These are phyloP conservation scores for Candoia aspera DNA, from an alignment of 2,113 vertebrate genomes.

Conservation along the genomic window DNA sequence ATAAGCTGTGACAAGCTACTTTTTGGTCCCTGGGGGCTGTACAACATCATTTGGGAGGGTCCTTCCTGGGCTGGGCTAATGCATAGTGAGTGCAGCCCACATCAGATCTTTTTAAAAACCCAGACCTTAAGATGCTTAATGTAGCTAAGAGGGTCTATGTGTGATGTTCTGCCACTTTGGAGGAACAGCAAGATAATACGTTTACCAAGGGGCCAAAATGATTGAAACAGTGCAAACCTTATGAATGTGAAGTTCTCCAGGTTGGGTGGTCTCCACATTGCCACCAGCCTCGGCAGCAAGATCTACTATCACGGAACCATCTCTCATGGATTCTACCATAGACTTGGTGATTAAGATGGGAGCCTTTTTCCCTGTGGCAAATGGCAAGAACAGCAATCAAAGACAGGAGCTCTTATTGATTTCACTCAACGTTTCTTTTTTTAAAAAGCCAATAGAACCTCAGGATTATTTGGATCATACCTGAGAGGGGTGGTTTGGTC, in stretches of 20 bases:
- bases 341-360: constrained; percentile 69
- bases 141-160: background rate
- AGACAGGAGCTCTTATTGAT: background rate
- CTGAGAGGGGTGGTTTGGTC: background rate
- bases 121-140: background rate
- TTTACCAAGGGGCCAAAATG: background rate
- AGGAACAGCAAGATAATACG: background rate
- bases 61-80: background rate
- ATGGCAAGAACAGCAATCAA: constrained; percentile 12
- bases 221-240: constrained; percentile 1
- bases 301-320: constrained; percentile 73
- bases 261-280: constrained; percentile 75
- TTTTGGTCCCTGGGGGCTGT: background rate
- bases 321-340: constrained; percentile 72
- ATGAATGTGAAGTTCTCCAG: constrained; percentile 64
- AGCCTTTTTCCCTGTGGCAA: constrained; percentile 62
- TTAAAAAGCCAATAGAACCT: background rate
- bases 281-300: constrained; percentile 73
- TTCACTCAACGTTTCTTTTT: background rate
- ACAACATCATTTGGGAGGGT: background rate
- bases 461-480: background rate
- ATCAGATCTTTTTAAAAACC: background rate
- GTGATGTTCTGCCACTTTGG: background rate
- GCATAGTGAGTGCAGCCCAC: background rate
- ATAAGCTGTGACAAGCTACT: background rate